These are phyloP conservation scores for Dolichoris vasculosae DNA, from an alignment of 1,140 invertebrate species.

Conservation along the genomic window DNA sequence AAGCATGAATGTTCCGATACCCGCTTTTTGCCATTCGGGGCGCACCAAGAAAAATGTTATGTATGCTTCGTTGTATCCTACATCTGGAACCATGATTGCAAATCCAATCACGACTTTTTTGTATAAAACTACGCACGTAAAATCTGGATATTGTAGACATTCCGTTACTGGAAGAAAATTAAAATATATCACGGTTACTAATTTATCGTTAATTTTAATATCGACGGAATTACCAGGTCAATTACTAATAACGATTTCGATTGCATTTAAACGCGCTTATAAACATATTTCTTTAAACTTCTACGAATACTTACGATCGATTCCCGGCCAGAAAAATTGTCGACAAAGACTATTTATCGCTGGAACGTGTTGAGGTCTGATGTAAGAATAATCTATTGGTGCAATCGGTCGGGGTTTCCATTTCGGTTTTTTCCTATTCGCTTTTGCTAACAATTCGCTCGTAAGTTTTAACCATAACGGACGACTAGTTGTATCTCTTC, in stretches of 20 bases:
- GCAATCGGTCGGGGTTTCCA: constrained; percentile 70
- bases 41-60: constrained; percentile 92
- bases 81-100: constrained; percentile 91
- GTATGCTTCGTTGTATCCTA: constrained; percentile 87
- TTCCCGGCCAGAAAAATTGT: constrained; percentile 92
- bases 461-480: constrained; percentile 84
- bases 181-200: neutral
- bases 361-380: constrained; percentile 90
- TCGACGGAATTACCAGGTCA: too few species aligned
- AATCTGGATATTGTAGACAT: constrained; percentile 92
- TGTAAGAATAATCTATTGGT: constrained; percentile 89
- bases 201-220: neutral
- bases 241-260: neutral
- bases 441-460: constrained; percentile 80
- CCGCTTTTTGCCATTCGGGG: constrained; percentile 87
- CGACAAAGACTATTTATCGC: constrained; percentile 88
- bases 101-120: constrained; percentile 90
- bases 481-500: constrained; percentile 78
- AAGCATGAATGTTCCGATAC: constrained; percentile 91
- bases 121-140: constrained; percentile 91
- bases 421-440: constrained; percentile 76
- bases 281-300: neutral
- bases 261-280: neutral
- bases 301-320: constrained; percentile 82
- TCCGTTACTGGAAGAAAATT: constrained; percentile 84